Evolutionary conservation across 2,888 invertebrate genomes (phyloP), one percentile per base, ranked within the genome.

Genomic region (Cepaea hortensis): DNA sequence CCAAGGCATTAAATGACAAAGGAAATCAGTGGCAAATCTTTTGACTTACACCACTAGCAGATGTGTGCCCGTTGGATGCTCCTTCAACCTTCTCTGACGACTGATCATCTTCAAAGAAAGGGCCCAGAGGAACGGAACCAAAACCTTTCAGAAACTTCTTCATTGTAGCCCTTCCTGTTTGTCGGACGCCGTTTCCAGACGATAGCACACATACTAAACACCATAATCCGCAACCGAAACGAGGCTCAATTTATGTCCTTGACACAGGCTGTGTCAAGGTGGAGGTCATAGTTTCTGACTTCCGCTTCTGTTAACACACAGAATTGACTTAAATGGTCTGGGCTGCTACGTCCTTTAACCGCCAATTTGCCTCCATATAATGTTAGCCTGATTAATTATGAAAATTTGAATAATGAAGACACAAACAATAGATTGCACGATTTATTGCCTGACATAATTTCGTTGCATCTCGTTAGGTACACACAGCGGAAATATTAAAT

Each of bases 121-220:
- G 68, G 3, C 50, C 70, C 9, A 85, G 85, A 65, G 77, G 79
- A 46, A 50, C 79, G 70, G 85, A 85, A 77, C 85, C 79, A 55
- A 85, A 70, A 4, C 85, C 85, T 72, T 85, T 62, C 70, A 85
- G 70, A 70, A 85, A 85, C 70, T 79, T 85, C 85, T 85, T 85
- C 85, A 85, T 85, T n/a, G 70, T 85, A 85, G 18, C 55, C 73
- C 55, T 70, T n/a, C 50, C 82, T 82, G 82, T 15, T 55, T 72
- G 23, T 11, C 61, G 62, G 73, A 61, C 50, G 70, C 35, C 61
- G 48, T 13, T 50, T 72, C 55, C 82, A 82, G 61, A 72, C 46
- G 23, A 23, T 23, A 72, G 82, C 70, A 82, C 72, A 72, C 73
- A 82, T 81, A 73, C 82, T 82, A 82, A 35, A 1, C 79, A 13